A percentile compares a stretch with the other conserved stretches of the same genome.
Conservation (phyloP, 2,797 vertebrate genomes). For the Coluber constrictor region DNA sequence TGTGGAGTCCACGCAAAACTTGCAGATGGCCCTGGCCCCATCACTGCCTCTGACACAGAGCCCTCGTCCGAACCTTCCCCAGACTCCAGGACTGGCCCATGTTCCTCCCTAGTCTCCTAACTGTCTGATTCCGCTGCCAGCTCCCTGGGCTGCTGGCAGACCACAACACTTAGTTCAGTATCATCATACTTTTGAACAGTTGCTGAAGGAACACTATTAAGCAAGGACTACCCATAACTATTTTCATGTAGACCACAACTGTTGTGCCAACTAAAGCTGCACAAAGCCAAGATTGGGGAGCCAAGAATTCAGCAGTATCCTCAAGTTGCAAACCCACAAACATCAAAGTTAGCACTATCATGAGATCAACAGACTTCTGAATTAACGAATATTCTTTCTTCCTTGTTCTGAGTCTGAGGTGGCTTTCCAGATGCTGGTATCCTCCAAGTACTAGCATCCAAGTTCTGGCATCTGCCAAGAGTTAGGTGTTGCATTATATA, state of each 20-base stretch:
- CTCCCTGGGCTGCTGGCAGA: no score
- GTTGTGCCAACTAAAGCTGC: not conserved
- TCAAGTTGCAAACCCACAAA: not conserved
- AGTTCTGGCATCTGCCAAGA: not conserved
- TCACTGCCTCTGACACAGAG: no score
- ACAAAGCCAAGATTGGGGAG: not conserved
- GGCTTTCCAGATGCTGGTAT: not conserved
- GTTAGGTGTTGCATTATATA: not conserved
- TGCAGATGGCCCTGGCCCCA: no score
- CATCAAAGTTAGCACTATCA: not conserved
- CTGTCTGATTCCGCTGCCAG: no score
- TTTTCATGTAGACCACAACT: not conserved
- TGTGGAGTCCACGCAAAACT: no score
- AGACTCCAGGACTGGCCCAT: no score
- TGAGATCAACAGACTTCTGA: not conserved
- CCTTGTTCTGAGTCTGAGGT: not conserved
- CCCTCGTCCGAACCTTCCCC: no score
- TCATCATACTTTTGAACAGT: not conserved
- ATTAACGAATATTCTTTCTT: not conserved
- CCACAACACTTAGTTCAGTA: not conserved
- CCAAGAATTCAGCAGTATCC: not conserved
- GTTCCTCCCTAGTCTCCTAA: no score
- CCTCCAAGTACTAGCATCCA: not conserved
- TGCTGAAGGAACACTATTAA: not conserved
- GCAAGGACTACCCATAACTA: not conserved